Evolutionary conservation across 2,113 vertebrate genomes (phyloP).

Genomic region (Archocentrus centrarchus): DNA sequence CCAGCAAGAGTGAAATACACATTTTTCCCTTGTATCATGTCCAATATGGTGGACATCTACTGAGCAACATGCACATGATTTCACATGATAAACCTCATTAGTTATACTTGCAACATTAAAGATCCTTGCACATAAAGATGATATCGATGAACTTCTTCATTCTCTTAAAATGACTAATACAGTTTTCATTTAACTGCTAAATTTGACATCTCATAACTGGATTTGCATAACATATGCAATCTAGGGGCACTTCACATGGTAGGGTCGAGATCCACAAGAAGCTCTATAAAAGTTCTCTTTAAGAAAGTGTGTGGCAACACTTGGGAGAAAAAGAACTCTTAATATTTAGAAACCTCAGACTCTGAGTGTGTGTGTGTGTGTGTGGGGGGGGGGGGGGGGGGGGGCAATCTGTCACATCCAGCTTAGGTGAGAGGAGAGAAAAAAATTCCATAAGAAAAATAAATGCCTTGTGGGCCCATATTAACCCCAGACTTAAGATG

Average conservation of each 20-base stretch:
- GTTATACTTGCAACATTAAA: background rate
- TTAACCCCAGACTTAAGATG: background rate
- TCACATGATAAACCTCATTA: background rate
- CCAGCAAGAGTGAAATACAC: background rate
- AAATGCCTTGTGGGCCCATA: background rate
- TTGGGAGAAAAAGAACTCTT: background rate
- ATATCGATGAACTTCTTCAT: background rate
- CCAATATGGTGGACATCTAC: too few relatives aligned
- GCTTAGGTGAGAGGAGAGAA: background rate
- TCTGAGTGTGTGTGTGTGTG: too few relatives aligned
- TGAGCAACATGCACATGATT: background rate
- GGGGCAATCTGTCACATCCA: background rate
- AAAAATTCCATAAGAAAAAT: background rate
- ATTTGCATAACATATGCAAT: too few relatives aligned
- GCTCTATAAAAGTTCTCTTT: background rate
- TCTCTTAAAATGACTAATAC: too few relatives aligned
- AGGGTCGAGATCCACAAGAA: too few relatives aligned
- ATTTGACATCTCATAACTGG: too few relatives aligned
- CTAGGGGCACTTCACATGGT: too few relatives aligned
- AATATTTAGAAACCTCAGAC: background rate
- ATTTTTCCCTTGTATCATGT: too few relatives aligned
- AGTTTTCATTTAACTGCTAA: too few relatives aligned
- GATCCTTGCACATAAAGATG: background rate
- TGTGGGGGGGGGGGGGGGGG: too few relatives aligned
- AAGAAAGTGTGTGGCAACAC: background rate